Evolutionary conservation across 2,888 invertebrate genomes (phyloP).

Genomic region (Harmothoe impar): DNA sequence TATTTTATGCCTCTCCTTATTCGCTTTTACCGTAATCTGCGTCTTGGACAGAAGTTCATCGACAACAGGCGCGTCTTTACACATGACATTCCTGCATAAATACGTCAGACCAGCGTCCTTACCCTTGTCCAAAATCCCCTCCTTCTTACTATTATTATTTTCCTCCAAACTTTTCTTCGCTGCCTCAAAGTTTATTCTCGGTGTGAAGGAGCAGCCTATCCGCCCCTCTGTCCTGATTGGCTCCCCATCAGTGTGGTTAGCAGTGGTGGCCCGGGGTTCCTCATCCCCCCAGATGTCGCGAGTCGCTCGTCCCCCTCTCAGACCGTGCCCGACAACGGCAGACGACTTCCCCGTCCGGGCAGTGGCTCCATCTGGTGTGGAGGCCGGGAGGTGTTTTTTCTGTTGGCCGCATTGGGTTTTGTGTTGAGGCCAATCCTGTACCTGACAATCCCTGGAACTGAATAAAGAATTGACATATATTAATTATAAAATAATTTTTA

Average conservation of each 20-base stretch:
- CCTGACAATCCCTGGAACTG: slow-evolving; percentile 76
- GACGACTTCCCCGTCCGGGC: not conserved
- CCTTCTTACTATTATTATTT: not conserved
- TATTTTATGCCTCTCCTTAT: slow-evolving; percentile 74
- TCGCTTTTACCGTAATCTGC: slow-evolving; percentile 74
- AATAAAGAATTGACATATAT: no score
- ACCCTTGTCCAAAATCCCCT: not conserved
- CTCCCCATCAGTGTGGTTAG: not conserved
- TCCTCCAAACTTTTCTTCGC: not conserved
- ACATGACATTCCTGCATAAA: slow-evolving; percentile 65
- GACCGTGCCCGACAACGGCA: not conserved
- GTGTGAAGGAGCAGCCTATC: not conserved
- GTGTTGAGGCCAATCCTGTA: slow-evolving; percentile 75
- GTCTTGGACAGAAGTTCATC: slow-evolving; percentile 66
- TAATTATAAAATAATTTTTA: no score
- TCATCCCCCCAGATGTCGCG: not conserved
- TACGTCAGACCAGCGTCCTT: not conserved
- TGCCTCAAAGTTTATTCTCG: not conserved
- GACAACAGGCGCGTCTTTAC: slow-evolving; percentile 72
- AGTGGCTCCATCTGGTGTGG: not conserved
- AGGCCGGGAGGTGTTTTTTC: not conserved
- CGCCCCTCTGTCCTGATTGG: slow-evolving; percentile 2
- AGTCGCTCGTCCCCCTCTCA: not conserved
- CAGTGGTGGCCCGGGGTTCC: not conserved
- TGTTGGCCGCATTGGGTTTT: slow-evolving; percentile 35